Conservation (phyloP, 2,113 vertebrate genomes). For the Aplodontia rufa region DNA sequence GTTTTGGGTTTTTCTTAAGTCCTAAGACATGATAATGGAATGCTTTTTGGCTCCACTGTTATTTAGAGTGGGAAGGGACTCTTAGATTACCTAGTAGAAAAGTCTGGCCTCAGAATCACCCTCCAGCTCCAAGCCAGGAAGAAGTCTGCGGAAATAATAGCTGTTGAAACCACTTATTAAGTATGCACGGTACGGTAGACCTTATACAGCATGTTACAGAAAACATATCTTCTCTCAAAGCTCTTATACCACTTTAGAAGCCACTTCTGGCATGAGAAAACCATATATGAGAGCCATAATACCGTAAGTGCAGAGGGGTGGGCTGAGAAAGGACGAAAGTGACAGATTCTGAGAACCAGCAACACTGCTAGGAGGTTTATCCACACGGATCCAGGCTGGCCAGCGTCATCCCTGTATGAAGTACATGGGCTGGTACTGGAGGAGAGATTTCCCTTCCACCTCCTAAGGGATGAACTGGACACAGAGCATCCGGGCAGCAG, state of each 20-base stretch:
- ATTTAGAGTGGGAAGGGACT: constrained; percentile 1
- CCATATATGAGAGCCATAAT: not conserved
- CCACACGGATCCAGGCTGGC: not conserved
- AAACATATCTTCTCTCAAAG: not conserved
- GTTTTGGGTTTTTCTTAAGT: not conserved
- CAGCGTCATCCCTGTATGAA: not conserved
- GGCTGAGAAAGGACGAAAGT: not conserved
- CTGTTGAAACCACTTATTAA: not conserved
- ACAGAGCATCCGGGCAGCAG: not conserved
- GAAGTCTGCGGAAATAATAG: constrained; percentile 33
- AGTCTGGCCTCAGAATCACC: constrained; percentile 41
- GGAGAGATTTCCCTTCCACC: not conserved
- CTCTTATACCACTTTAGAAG: not conserved
- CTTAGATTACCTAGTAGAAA: not conserved
- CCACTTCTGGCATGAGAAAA: not conserved
- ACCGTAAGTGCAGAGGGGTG: not conserved
- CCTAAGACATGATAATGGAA: not conserved
- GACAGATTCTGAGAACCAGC: not conserved
- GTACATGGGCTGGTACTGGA: not conserved
- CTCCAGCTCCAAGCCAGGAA: constrained; percentile 22
- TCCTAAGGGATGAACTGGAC: not conserved
- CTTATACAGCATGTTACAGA: not conserved
- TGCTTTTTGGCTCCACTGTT: not conserved
- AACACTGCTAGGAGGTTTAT: not conserved
- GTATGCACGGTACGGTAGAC: not conserved